Conservation (phyloP, 2,888 invertebrate species). For the Petrolisthes cinctipes region DNA sequence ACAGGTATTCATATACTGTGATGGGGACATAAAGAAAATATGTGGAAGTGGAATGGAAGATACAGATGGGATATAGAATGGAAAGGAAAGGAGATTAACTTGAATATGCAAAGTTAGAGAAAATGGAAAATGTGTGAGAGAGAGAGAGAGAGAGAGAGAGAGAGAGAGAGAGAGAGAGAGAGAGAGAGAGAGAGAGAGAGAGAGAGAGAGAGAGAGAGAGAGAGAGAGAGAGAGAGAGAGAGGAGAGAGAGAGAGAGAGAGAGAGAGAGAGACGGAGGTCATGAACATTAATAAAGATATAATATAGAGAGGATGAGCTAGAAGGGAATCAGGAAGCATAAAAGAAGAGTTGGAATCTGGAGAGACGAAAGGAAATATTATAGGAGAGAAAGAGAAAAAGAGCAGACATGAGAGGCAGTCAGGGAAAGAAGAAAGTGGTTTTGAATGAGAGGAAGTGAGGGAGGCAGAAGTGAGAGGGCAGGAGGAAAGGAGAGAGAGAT, state of each 20-base stretch:
- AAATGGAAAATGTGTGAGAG: not conserved
- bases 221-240: not conserved
- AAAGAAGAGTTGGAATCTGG: not conserved
- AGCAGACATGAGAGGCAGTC: not conserved
- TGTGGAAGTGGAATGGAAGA: no score
- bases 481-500: not conserved
- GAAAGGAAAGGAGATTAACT: not conserved
- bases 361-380: not conserved
- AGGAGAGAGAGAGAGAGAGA: not conserved
- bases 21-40: no score
- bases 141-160: not conserved
- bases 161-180: not conserved
- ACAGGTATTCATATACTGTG: no score
- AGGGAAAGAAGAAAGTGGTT: not conserved
- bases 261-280: not conserved
- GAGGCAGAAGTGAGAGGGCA: not conserved
- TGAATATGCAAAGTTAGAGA: not conserved
- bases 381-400: not conserved
- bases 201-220: not conserved
- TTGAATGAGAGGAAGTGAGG: not conserved
- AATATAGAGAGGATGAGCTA: not conserved
- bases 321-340: not conserved
- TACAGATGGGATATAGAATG: not conserved
- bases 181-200: conserved; percentile 1
- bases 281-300: not conserved